Evolutionary conservation across 2,888 invertebrate species (phyloP), one percentile per base, ranked within the genome.

Genomic region (Caradrina kadenii): DNA sequence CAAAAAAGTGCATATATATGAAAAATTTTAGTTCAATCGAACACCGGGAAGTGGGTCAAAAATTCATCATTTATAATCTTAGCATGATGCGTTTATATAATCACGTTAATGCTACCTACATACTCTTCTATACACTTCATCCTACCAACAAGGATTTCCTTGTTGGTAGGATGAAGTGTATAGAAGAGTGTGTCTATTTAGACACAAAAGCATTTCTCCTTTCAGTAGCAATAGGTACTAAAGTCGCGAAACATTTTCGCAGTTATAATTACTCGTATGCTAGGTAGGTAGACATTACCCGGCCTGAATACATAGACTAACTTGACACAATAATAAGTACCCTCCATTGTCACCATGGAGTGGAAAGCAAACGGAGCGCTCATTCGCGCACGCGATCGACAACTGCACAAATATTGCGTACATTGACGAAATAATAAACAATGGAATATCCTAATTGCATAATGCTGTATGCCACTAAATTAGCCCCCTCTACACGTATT

Each of bases 261-360:
- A 31, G 26, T 2, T 11, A 61, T 56, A 63, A 63, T 69, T 74
- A 64, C 53, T 71, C 21, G n/a, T 19, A 61, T 48, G 5, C n/a
- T 53, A 31, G 5, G n/a, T 53, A 39, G 39, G 31, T 19, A 49
- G 55, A 56, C 19, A 72, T 60, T 45, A 55, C 54, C 48, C 22
- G 31, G 10, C 17, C 50, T 69, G 49, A 70, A 68, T 61, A 63
- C 59, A 49, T 60, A 59, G 69, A 22, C 56, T 63, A 55, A 74
- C 64, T 69, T 69, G 79, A 81, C 69, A 69, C 56, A 39, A 45
- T 81, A 72, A 81, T 79, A 65, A 66, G 65, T 66, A 69, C 67
- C 56, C 56, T 73, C 49, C 22, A 54, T 21, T 73, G 48, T 58
- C 7, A 39, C 19, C 21, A 52, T 52, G 10, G 65, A 78, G 52